phyloP scores from a whole-genome alignment of 2,113 vertebrate species.

The Elephantulus edwardii region DNA sequence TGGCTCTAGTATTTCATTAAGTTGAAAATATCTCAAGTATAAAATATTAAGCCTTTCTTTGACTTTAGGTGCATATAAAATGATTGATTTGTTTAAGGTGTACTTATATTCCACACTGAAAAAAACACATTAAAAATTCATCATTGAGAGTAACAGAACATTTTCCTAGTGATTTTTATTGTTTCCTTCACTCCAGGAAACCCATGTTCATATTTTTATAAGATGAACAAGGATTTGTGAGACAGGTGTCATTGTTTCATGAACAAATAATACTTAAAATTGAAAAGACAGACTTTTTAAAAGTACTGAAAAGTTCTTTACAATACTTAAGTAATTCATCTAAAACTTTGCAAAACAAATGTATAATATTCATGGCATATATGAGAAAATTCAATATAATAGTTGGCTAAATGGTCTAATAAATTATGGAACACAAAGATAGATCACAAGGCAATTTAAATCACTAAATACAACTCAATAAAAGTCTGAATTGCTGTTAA shows the following conservation, averaged over 20 bases:
- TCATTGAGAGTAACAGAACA: neutral
- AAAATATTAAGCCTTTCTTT: neutral
- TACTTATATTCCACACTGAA: neutral
- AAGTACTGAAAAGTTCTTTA: neutral
- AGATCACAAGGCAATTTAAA: neutral
- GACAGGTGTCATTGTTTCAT: neutral
- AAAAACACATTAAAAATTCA: neutral
- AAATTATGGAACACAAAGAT: neutral
- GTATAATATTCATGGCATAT: neutral
- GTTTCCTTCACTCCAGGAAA: neutral
- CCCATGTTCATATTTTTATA: neutral
- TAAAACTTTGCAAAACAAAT: neutral
- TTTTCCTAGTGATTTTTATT: neutral
- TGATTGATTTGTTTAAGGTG: neutral
- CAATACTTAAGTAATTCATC: neutral
- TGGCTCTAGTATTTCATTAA: neutral
- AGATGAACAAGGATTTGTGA: neutral
- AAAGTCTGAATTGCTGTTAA: neutral
- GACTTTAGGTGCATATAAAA: neutral
- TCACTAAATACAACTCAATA: neutral
- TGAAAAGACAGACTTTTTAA: neutral
- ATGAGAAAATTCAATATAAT: neutral
- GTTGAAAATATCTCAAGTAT: neutral
- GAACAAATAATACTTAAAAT: neutral
- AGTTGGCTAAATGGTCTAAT: neutral